Evolutionary conservation across 2,113 vertebrate genomes (phyloP), one percentile per base, ranked within the genome.

Genomic region (Melanerpes formicivorus): DNA sequence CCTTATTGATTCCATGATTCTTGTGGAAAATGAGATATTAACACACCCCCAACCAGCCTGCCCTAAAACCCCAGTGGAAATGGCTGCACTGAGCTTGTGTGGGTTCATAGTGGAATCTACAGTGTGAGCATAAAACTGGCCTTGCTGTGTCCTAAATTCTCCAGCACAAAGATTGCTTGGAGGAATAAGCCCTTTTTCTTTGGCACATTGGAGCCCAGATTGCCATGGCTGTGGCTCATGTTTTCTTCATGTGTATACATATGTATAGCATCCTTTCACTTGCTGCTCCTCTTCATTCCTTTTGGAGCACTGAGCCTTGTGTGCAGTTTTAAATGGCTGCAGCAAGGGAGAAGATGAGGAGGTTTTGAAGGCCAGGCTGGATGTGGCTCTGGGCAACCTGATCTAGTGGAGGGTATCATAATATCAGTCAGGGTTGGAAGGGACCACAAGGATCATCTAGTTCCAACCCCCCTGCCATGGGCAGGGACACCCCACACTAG

Each of bases 321-420:
- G 95, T 83, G 44, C 86, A 90, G 94, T 94, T 97, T 97, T 86
- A 87, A 93, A 95, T 96, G 90, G 95, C 91, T 96, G 84, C 81
- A 96, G 88, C 96, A 92, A 86, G 85, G 85, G 80, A 97, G 72
- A 64, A 97, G 72, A 64, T 2, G 27, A 93, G 74, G 86, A 96
- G 87, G 26, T 56, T 42, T 42, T 42, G 42, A 42, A 42, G 42
- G 42, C 42, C 42, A 42, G 42, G 42, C 42, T 42, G 42, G 42
- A 42, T 42, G 42, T 42, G 42, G 42, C 42, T 42, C 12, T 42
- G 42, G 42, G 42, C 42, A 42, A 42, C 42, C 42, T 42, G 42
- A 42, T 14, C 42, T 42, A 42, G 42, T 42, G 42, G 42, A 42
- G 42, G 42, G 42, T 34, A 34, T 34, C 34, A 34, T 34, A 34